phyloP scores from a whole-genome alignment of 2,113 vertebrate species.

The Myotis yumanensis region DNA sequence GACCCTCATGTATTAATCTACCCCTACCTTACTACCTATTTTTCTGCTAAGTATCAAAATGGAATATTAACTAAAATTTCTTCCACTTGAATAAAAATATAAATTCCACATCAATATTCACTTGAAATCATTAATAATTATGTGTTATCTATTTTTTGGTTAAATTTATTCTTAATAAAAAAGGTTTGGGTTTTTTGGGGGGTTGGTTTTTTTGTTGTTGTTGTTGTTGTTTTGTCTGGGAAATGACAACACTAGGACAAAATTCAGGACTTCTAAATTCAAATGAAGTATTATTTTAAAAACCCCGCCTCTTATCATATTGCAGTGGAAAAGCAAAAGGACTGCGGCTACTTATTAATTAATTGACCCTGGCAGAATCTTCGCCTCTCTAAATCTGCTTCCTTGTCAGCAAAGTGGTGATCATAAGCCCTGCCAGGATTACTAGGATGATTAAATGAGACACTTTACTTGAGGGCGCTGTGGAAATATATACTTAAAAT shows the following conservation, averaged over 20 bases:
- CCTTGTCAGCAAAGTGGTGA: conserved; percentile 49
- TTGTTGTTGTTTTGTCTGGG: neutral
- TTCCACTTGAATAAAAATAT: neutral
- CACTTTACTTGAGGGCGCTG: neutral
- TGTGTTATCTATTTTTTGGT: neutral
- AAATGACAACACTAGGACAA: neutral
- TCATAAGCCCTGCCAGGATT: neutral
- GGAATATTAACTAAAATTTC: neutral
- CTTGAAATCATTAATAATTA: neutral
- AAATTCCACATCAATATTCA: neutral
- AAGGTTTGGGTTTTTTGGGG: neutral
- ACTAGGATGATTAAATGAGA: conserved; percentile 6
- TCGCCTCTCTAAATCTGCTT: conserved; percentile 21
- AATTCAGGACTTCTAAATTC: neutral
- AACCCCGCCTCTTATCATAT: neutral
- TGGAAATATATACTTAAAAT: conserved; percentile 38
- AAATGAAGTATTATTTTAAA: neutral
- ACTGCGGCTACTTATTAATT: conserved; percentile 15
- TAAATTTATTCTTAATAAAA: conserved; percentile 5
- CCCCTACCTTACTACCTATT: neutral
- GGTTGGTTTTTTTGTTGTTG: neutral
- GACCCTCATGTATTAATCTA: neutral
- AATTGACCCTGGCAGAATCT: conserved; percentile 12
- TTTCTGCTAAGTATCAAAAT: neutral
- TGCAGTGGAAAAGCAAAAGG: neutral